A percentile compares a stretch with the other conserved stretches of the same genome.
Evolutionary conservation across 2,888 invertebrate species (phyloP).

Genomic region (Keiferia lycopersicella): DNA sequence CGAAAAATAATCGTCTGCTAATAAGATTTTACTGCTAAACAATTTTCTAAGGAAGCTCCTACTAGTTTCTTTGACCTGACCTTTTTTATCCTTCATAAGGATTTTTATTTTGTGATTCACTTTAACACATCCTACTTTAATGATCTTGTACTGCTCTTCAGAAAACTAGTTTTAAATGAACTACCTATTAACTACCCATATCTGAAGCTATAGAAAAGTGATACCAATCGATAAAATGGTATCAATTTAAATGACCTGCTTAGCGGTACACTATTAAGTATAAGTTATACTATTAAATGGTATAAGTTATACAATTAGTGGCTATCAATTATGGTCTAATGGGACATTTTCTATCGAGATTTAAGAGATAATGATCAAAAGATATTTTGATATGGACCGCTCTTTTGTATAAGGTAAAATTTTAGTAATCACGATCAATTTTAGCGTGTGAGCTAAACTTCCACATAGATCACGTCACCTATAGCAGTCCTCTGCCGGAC

Average conservation of each 20-base stretch:
- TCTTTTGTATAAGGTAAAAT: not conserved
- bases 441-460: not conserved
- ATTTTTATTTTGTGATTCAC: no score
- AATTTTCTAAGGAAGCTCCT: no score
- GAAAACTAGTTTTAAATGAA: conserved; percentile 25
- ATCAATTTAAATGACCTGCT: conserved; percentile 36
- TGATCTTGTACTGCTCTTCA: not conserved
- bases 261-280: conserved; percentile 27
- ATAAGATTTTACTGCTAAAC: no score
- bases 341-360: conserved; percentile 32
- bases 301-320: conserved; percentile 48
- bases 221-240: conserved; percentile 31
- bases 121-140: no score
- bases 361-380: conserved; percentile 5
- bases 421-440: not conserved
- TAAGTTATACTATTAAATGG: conserved; percentile 25
- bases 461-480: no score
- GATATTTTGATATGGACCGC: not conserved
- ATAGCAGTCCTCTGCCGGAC: no score
- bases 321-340: conserved; percentile 39
- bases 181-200: conserved; percentile 33
- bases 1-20: no score
- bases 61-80: no score
- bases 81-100: no score
- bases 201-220: conserved; percentile 35